Conservation (phyloP, 2,888 invertebrate species). For the Coecobrya sp. region DNA sequence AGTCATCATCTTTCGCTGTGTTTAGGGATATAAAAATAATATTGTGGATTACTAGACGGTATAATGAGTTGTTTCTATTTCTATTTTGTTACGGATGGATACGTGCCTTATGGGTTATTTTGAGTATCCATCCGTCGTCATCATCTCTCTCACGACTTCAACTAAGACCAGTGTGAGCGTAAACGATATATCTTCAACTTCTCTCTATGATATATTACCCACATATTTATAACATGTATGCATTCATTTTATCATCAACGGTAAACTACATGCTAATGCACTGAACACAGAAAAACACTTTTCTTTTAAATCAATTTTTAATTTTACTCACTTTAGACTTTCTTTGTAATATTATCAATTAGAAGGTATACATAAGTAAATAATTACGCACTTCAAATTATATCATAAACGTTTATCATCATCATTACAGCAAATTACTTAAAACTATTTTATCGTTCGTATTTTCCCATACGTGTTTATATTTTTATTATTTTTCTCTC, state of each 20-base stretch:
- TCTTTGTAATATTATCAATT: slow-evolving; percentile 3
- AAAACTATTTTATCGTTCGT: slow-evolving; percentile 54
- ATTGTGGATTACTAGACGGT: slow-evolving; percentile 64
- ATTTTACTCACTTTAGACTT: slow-evolving; percentile 41
- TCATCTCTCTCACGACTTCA: slow-evolving; percentile 35
- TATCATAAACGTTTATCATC: slow-evolving; percentile 74
- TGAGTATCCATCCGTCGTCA: slow-evolving; percentile 31
- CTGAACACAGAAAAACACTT: slow-evolving; percentile 53
- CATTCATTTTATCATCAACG: slow-evolving; percentile 5
- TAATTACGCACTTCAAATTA: slow-evolving; percentile 53
- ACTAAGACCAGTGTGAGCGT: background rate
- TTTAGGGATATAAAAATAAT: slow-evolving; percentile 65
- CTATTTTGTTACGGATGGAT: slow-evolving; percentile 76
- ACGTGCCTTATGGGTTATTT: slow-evolving; percentile 74
- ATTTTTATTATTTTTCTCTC: slow-evolving; percentile 23
- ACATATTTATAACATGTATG: background rate
- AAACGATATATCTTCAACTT: slow-evolving; percentile 5
- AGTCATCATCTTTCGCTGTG: slow-evolving; percentile 73
- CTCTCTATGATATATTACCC: background rate
- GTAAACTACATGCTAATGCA: background rate
- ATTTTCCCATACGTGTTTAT: slow-evolving; percentile 71
- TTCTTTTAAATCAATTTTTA: slow-evolving; percentile 37
- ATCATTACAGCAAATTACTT: slow-evolving; percentile 44
- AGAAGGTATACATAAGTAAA: background rate
- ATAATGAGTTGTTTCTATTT: slow-evolving; percentile 74